phyloP scores from a whole-genome alignment of 1,140 invertebrate species.

The Coptotermes formosanus region DNA sequence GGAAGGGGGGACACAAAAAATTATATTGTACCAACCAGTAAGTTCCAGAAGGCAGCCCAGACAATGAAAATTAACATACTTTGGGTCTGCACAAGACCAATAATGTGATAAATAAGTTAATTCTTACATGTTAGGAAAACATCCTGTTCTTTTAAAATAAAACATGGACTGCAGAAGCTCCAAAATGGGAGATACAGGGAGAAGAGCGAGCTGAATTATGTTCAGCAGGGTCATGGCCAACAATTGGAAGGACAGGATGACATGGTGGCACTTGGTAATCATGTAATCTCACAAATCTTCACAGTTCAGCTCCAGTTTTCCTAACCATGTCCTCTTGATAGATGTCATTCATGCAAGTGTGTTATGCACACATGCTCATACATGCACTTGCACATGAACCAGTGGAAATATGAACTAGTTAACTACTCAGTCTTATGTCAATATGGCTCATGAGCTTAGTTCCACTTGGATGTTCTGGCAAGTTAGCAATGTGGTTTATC shows the following conservation, averaged over 20 bases:
- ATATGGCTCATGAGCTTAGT: not conserved
- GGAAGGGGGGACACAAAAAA: no score
- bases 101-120: no score
- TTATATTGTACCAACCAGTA: no score
- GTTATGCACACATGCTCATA: not conserved
- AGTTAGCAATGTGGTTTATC: not conserved
- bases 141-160: no score
- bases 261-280: not conserved
- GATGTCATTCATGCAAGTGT: not conserved
- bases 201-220: no score
- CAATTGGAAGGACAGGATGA: not conserved
- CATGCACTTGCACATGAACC: no score
- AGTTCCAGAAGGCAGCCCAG: no score
- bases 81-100: no score
- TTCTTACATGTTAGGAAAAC: no score
- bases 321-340: not conserved
- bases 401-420: not conserved
- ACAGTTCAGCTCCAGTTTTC: not conserved
- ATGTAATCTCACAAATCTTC: no score
- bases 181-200: not conserved
- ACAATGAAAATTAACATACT: no score
- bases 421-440: conserved; percentile 19
- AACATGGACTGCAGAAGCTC: not conserved
- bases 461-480: not conserved
- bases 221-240: no score